Evolutionary conservation across 2,113 vertebrate species (phyloP), one percentile per base, ranked within the genome.

Genomic region (Brachypteracias leptosomus): DNA sequence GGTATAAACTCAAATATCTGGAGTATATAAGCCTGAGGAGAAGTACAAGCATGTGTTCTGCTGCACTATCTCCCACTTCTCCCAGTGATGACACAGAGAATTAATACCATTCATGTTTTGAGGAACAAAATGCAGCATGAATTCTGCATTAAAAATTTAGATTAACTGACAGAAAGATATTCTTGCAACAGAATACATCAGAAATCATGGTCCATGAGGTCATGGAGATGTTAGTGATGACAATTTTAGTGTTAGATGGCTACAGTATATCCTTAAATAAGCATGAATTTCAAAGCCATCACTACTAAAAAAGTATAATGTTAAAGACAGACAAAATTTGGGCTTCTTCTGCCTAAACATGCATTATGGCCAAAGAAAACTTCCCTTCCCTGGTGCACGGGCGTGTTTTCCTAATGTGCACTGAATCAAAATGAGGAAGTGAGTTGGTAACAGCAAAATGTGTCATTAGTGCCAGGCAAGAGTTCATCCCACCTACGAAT

Each of bases 51-150:
- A 7, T 7, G 6, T 31, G 7, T 29, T 72, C 16, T 38, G 17
- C 22, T 26, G 46, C 22, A 17, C 15, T 24, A 26, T 57, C 35
- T 81, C 84, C 35, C 40, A 11, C 24, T 57, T 58, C 15, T 66
- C 35, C 18, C 21, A 16, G 2, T 1, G 3, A 31, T 6, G 16
- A 77, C n/a, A n/a, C n/a, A n/a, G n/a, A n/a, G n/a, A n/a, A n/a
- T n/a, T n/a, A n/a, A n/a, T n/a, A n/a, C n/a, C n/a, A n/a, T n/a
- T n/a, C n/a, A n/a, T n/a, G n/a, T n/a, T n/a, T n/a, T n/a, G n/a
- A n/a, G n/a, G n/a, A n/a, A n/a, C n/a, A n/a, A n/a, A n/a, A n/a
- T n/a, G n/a, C n/a, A n/a, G n/a, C n/a, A n/a, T n/a, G n/a, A n/a
- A n/a, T n/a, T n/a, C n/a, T n/a, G n/a, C n/a, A n/a, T n/a, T n/a